Percentiles rank a stretch among this genome's conserved stretches.
phyloP scores from a whole-genome alignment of 2,888 invertebrate genomes.

The Dryobota labecula region DNA sequence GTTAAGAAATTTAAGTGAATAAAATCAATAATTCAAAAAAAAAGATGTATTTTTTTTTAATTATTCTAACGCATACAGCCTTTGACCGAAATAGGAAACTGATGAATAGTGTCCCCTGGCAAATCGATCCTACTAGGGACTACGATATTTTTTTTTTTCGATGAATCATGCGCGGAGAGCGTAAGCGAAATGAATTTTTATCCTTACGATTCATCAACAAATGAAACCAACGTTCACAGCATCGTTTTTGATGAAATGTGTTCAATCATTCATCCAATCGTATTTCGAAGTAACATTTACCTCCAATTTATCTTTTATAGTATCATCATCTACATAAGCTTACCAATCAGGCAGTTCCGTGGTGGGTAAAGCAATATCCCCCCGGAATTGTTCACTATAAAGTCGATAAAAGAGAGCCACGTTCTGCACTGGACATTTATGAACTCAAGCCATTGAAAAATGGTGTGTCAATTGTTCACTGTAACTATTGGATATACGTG shows the following conservation, averaged over 20 bases:
- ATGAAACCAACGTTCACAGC: not conserved
- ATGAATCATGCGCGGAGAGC: not conserved
- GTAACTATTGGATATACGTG: constrained; percentile 50
- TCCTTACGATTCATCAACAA: constrained; percentile 13
- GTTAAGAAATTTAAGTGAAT: no score
- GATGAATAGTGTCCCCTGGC: not conserved
- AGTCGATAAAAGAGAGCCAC: constrained; percentile 54
- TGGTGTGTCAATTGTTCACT: constrained; percentile 56
- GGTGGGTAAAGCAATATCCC: constrained; percentile 39
- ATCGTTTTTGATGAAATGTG: constrained; percentile 18
- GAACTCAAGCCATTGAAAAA: constrained; percentile 59
- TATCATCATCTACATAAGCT: constrained; percentile 28
- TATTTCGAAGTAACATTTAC: constrained; percentile 9
- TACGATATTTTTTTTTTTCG: not conserved
- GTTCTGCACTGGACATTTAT: constrained; percentile 54
- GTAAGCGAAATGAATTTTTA: not conserved
- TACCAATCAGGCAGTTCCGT: constrained; percentile 30
- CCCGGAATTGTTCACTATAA: constrained; percentile 46
- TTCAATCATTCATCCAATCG: constrained; percentile 10
- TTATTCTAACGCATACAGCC: not conserved
- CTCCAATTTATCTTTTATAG: constrained; percentile 18
- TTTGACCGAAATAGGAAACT: not conserved
- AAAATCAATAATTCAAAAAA: no score
- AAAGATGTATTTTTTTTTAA: not conserved
- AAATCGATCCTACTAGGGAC: not conserved